Conservation (phyloP, 2,888 invertebrate species). For the Coleophora deauratella region DNA sequence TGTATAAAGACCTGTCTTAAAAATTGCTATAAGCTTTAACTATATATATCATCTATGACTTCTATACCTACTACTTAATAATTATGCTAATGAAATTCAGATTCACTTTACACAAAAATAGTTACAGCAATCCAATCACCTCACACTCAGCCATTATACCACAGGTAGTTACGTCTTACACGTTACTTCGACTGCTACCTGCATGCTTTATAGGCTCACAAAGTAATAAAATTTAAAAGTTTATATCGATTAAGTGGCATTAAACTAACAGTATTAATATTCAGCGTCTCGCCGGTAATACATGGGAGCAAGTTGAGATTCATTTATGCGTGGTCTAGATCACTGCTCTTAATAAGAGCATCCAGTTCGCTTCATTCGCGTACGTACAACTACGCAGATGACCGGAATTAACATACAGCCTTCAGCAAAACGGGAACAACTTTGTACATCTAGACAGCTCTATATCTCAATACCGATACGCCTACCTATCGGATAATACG, state of each 20-base stretch:
- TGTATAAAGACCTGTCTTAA: no score
- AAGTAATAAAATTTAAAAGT: no score
- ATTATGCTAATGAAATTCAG: no score
- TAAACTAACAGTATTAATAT: constrained; percentile 33
- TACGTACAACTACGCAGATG: constrained; percentile 35
- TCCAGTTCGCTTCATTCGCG: constrained; percentile 31
- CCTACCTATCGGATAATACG: neutral
- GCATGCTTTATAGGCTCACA: no score
- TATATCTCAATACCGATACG: constrained; percentile 1
- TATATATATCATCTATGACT: no score
- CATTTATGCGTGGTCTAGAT: constrained; percentile 56
- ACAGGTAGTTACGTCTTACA: no score
- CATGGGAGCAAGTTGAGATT: constrained; percentile 37
- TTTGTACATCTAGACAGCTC: neutral
- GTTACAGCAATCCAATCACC: no score
- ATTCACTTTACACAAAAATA: no score
- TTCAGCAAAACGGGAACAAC: constrained; percentile 30
- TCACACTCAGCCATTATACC: no score
- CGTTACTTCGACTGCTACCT: no score
- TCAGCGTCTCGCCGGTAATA: constrained; percentile 42
- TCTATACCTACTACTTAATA: no score
- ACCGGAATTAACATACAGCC: constrained; percentile 53
- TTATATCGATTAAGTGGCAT: constrained; percentile 22
- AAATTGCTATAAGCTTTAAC: no score
- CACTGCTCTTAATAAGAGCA: constrained; percentile 23